Conservation (phyloP, 2,113 vertebrate species). For the Rhombomys opimus region DNA sequence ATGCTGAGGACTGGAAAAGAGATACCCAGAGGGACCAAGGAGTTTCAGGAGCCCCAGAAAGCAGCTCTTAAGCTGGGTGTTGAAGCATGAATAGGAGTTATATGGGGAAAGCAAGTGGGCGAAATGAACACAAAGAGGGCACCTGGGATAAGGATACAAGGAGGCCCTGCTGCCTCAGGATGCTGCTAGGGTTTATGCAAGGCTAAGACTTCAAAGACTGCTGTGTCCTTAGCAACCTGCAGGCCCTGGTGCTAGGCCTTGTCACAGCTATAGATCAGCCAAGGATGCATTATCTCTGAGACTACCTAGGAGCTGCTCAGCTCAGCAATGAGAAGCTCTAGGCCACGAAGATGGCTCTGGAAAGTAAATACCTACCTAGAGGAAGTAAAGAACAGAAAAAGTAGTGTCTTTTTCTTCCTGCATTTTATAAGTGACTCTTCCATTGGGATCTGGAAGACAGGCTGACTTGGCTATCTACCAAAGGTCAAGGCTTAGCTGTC, state of each 20-base stretch:
- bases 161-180: background rate
- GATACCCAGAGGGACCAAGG: background rate
- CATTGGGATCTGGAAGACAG: background rate
- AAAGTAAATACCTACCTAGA: background rate
- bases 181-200: accelerated
- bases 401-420: background rate
- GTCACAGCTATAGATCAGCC: background rate
- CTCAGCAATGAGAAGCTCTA: background rate
- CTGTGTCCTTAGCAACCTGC: background rate
- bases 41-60: background rate
- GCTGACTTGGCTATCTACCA: background rate
- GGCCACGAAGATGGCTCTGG: background rate
- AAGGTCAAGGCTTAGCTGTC: background rate
- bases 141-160: too few relatives aligned
- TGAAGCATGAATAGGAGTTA: background rate
- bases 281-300: background rate
- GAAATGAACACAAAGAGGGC: background rate
- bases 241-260: background rate
- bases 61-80: background rate
- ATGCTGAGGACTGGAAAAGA: background rate
- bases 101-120: background rate
- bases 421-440: background rate
- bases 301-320: background rate
- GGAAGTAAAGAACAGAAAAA: background rate
- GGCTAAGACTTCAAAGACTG: background rate